Base-by-base conservation (phyloP, 1,140 invertebrate genomes). In the Polypedilum pembai region DNA sequence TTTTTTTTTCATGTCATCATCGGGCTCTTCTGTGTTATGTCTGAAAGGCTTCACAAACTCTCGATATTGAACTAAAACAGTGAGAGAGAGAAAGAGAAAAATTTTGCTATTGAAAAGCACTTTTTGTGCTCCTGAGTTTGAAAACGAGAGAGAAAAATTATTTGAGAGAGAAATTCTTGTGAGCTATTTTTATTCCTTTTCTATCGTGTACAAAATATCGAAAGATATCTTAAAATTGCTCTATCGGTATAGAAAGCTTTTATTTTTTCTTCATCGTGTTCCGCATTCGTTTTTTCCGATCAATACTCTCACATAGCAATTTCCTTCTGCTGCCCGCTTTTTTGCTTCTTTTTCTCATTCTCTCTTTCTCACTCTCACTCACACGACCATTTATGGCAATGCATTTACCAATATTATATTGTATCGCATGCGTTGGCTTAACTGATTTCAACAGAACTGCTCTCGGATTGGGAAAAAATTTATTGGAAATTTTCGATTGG, bases 401-500 rank as follows among this genome's bases (percentile, higher is more conserved):
- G 45, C 45, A 56, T 56, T 56, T 56, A 56, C 45, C 45, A 56
- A 56, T 56, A 33, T 33, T 33, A 56, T 56, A 56, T 56, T 56
- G 45, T 56, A 56, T 56, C 45, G 45, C 45, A 56, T 56, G 65
- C 65, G 17, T 20, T 69, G 65, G 65, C 17, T 69, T 69, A 69
- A 69, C 65, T 69, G 65, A 69, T 69, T 69, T 69, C 20, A 20
- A 21, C 20, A 69, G 17, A 69, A 69, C 24, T 69, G 65, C 45
- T 56, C 45, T 56, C 45, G 45, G 45, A 56, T 56, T 56, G 45
- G 45, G 45, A 69, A 69, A 69, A 69, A 69, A 69, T 69, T 69
- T 69, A 69, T 69, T 69, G 65, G 65, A 69, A 69, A 69, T 69
- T 69, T 69, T 69, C 65, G 65, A 69, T 69, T 69, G 65, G 65